Base-by-base conservation (phyloP, 2,888 invertebrate species). In the Phorcus lineatus region DNA sequence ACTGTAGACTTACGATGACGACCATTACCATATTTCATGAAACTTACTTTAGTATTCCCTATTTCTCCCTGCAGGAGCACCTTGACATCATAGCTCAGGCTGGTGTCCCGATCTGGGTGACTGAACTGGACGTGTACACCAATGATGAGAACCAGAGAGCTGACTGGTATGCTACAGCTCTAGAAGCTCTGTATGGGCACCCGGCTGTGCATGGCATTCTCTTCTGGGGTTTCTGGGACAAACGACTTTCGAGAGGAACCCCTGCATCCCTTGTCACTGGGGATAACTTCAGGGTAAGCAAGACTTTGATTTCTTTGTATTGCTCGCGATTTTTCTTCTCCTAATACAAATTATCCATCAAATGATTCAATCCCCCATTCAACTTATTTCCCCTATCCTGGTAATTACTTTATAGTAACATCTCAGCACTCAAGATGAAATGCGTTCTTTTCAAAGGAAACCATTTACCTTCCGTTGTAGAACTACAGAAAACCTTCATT, bases 71-170 rank as follows among this genome's bases (percentile, higher is more conserved):
- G 36, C 7, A 36, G 36, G 36, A 36, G 36, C 36, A 84, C 17
- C 78, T 86, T 31, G 86, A 87, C 70, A 80, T 74, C 6, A 78
- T 87, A 40, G 84, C 87, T 0, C 36, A 82, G 28, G 82, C 86
- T 0, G 84, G 84, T 0, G 62, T 86, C 6, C 87, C 87, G 28
- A 74, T 87, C n/a, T 87, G 85, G 86, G 79, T 85, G n/a, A 86
- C 87, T 11, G 87, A 87, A 55, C 67, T 87, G 28, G 81, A 83
- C 6, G 55, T 86, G 11, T 74, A 24, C 28, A 78, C 79, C 13
- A 52, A 78, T 6, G 84, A 87, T 75, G 86, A 86, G 75, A 82
- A 85, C 79, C 55, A 62, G 9, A 54, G 84, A 36, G 84, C 84
- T 0, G 80, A 84, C 19, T 81, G 77, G 78, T 80, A 79, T 52